Percentiles rank a stretch among this genome's conserved stretches.
These are phyloP conservation scores for Aphelocoma coerulescens DNA, from an alignment of 2,113 vertebrate species.

Conservation along the genomic window DNA sequence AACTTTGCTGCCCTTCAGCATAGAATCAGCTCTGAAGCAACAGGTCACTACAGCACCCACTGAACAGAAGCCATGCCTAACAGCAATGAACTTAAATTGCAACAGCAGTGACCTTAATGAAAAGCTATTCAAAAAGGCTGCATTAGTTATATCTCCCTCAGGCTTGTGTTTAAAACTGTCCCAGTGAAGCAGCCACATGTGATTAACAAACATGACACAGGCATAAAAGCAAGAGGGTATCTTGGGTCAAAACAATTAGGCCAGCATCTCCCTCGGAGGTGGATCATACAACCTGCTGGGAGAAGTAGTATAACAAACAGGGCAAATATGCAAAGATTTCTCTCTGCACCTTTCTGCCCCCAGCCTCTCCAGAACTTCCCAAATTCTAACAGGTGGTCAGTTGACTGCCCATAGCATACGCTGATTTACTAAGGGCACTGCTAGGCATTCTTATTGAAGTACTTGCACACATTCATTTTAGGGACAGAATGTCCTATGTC, in stretches of 20 bases:
- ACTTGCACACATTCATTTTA: not conserved
- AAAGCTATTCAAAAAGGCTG: not conserved
- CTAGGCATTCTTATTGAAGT: not conserved
- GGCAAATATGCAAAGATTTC: not conserved
- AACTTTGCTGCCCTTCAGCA: not conserved
- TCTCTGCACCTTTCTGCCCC: not conserved
- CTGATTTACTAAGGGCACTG: not conserved
- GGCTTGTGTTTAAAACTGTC: not conserved
- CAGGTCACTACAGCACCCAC: not conserved
- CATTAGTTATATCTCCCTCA: not conserved
- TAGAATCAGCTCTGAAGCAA: not conserved
- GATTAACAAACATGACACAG: not conserved
- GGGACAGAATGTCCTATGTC: rapidly evolving
- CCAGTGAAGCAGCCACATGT: not conserved
- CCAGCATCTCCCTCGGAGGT: not conserved
- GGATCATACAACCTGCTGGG: rapidly evolving
- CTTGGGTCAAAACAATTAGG: not conserved
- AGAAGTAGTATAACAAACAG: not conserved
- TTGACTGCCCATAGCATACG: not conserved
- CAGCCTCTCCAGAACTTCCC: not conserved
- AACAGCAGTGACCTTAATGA: not conserved
- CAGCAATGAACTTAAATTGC: not conserved
- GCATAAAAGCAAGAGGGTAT: not conserved
- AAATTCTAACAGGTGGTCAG: not conserved
- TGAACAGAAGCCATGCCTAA: not conserved